phyloP scores from a whole-genome alignment of 2,888 invertebrate species.

The Stenodema calcarata region DNA sequence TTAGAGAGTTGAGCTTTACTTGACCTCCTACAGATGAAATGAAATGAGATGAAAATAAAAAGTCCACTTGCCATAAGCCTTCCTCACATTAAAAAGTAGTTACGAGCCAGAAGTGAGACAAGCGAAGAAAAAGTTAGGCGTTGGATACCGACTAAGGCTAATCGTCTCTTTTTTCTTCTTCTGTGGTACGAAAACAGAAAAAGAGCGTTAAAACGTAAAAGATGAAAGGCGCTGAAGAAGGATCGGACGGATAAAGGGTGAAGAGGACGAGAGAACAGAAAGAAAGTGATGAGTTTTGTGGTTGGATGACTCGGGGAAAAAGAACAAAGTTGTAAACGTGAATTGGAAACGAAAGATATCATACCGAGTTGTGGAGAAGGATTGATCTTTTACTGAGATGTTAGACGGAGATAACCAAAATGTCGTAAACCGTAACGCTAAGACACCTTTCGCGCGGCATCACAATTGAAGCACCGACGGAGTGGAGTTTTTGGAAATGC shows the following conservation, averaged over 20 bases:
- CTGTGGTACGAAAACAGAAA: background rate
- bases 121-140: background rate
- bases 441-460: background rate
- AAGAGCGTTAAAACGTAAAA: background rate
- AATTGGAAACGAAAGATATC: background rate
- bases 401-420: background rate
- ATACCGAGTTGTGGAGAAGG: background rate
- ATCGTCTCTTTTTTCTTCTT: background rate
- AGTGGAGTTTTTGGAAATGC: background rate
- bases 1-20: too few species aligned
- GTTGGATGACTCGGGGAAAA: background rate
- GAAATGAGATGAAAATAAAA: background rate
- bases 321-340: background rate
- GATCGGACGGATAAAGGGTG: background rate
- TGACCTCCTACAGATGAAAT: background rate
- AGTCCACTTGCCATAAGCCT: background rate
- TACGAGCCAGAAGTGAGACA: background rate
- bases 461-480: background rate
- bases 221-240: background rate
- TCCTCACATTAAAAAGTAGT: conserved; percentile 32
- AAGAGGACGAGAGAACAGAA: background rate
- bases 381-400: background rate
- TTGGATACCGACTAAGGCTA: background rate
- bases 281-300: background rate
- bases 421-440: background rate